Conservation (phyloP, 2,888 invertebrate genomes). For the Dasypogon diadema region DNA sequence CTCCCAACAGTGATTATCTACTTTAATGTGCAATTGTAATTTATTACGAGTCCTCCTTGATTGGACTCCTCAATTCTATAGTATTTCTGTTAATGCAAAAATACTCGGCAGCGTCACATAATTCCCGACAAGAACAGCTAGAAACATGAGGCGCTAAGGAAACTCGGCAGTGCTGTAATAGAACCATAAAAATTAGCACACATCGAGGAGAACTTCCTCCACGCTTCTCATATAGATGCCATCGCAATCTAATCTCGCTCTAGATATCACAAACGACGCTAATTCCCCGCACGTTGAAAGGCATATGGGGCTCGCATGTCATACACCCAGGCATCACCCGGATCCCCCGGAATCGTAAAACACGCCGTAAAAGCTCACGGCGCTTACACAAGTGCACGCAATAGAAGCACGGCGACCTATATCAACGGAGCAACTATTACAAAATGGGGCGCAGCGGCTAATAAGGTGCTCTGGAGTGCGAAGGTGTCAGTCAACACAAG, state of each 20-base stretch:
- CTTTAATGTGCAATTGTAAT: no score
- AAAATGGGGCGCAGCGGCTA: not conserved
- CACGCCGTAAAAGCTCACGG: not conserved
- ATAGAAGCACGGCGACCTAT: not conserved
- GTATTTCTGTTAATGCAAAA: no score
- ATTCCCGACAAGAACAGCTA: no score
- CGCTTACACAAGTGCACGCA: conserved; percentile 2
- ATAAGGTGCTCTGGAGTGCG: not conserved
- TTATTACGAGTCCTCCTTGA: no score
- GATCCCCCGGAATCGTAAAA: conserved; percentile 9
- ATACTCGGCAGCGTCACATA: no score
- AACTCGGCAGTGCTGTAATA: no score
- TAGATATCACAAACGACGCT: not conserved
- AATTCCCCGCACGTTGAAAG: conserved; percentile 2
- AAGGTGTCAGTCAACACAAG: not conserved
- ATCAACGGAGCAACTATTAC: not conserved
- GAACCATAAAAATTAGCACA: no score
- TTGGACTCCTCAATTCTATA: no score
- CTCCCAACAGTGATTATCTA: no score
- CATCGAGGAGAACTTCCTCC: not conserved
- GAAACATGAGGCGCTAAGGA: no score
- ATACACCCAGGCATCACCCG: no score
- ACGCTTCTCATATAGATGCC: not conserved
- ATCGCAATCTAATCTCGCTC: not conserved
- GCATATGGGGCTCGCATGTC: conserved; percentile 6